Evolutionary conservation across 35 echinoderm and acorn worm genomes (phyloP).

Genomic region (Amphiura filiformis): DNA sequence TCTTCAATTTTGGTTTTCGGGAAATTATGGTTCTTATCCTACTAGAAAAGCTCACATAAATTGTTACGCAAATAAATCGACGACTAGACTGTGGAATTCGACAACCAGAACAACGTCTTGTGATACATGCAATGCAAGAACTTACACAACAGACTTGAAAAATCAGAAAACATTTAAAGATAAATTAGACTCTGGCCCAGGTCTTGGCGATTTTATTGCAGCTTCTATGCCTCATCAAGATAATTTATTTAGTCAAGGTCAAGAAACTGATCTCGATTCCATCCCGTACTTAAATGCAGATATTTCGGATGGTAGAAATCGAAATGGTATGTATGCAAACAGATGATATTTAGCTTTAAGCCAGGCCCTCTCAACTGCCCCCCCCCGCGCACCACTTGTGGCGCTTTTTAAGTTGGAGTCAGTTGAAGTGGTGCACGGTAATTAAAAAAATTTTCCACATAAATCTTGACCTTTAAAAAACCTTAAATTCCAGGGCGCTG

Average conservation of each 20-base stretch:
- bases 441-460: too few species aligned
- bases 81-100: neutral
- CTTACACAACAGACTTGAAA: neutral
- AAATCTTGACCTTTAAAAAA: too few species aligned
- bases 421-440: neutral
- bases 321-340: neutral
- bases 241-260: neutral
- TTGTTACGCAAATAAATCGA: neutral
- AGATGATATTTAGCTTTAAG: neutral
- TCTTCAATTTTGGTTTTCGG: neutral
- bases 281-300: neutral
- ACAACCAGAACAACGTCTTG: neutral
- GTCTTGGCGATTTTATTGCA: neutral
- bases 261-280: neutral
- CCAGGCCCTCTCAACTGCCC: neutral
- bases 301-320: neutral
- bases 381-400: neutral
- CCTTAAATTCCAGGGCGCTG: too few species aligned
- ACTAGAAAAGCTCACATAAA: neutral
- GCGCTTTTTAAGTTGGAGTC: neutral
- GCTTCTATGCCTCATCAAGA: neutral
- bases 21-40: neutral
- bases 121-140: neutral
- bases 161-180: neutral
- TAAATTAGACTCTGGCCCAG: neutral